Evolutionary conservation across 2,113 vertebrate species (phyloP), one percentile per base, ranked within the genome.

Genomic region (Sebastes schlegelii): DNA sequence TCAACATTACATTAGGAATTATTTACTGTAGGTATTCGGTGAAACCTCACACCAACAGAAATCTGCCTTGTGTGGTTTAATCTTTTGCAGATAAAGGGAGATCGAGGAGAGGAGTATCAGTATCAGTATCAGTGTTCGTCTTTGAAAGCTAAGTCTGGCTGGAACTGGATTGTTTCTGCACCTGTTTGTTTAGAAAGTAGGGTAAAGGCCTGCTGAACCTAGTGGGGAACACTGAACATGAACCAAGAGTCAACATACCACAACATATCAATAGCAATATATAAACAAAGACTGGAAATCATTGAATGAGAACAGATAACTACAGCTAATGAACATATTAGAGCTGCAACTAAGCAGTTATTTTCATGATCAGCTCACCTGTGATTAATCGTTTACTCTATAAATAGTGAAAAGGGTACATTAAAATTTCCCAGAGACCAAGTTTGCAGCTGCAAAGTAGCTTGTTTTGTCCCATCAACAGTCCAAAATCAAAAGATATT

Each of bases 101-200:
- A 10, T 42, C 19, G 49, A 63, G 78, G 26, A 51, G 48, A 54
- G n/a, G 43, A 21, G 19, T 4, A 4, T 34, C 34, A 34, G 34
- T 34, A 34, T 34, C 26, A 34, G 26, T 48, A 80, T 42, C 46
- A 4, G 46, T 0, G 34, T 6, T 52, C 17, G 46, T 52, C 17
- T 51, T 26, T n/a, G 69, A 60, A 49, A 74, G 54, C 19, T 69
- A 69, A 46, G 67, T 23, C 82, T 51, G 80, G 85, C 58, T 86
- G n/a, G 34, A 88, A 81, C 87, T 58, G 80, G 79, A 86, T 80
- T 23, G 54, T 65, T 76, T 66, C 77, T 81, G 49, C 62, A 65
- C 60, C 60, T 61, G 74, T 90, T 90, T 87, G 82, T 73, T 91
- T 12, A 65, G 17, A 82, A 87, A 88, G 77, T 71, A 71, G 77